A percentile compares a stretch with the other conserved stretches of the same genome.
phyloP scores from a whole-genome alignment of 1,140 invertebrate species.

The Vanessa atalanta region DNA sequence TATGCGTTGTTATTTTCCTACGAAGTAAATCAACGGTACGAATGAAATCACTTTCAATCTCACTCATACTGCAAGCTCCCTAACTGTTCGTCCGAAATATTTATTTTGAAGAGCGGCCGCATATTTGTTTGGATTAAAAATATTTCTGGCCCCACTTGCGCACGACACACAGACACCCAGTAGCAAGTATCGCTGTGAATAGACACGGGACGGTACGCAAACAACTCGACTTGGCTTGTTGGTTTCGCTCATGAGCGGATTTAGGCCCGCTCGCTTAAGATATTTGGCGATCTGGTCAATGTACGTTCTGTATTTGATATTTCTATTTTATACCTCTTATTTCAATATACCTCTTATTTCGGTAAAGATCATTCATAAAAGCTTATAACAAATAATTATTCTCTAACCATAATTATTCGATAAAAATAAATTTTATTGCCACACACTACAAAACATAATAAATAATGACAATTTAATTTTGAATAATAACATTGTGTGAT shows the following conservation, averaged over 20 bases:
- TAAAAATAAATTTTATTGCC: too few species aligned
- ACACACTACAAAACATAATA: too few species aligned
- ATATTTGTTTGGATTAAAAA: conserved; percentile 78
- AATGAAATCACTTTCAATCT: neutral
- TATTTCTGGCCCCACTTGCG: conserved; percentile 77
- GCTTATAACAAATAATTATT: too few species aligned
- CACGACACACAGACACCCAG: conserved; percentile 60
- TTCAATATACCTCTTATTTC: too few species aligned
- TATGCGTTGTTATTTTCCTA: too few species aligned
- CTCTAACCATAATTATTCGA: too few species aligned
- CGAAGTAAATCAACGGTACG: neutral
- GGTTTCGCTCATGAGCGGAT: neutral
- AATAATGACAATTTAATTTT: too few species aligned
- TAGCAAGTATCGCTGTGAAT: conserved; percentile 29
- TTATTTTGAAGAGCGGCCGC: conserved; percentile 73
- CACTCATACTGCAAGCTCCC: conserved; percentile 44
- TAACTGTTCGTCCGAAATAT: conserved; percentile 64
- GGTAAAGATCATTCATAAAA: too few species aligned
- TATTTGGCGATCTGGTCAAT: neutral
- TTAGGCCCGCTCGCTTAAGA: neutral
- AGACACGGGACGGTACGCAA: conserved; percentile 15
- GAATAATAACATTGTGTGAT: too few species aligned
- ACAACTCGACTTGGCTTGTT: neutral
- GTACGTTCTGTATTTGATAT: too few species aligned
- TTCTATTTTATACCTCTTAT: too few species aligned